Evolutionary conservation across 2,888 invertebrate genomes (phyloP), one percentile per base, ranked within the genome.

Genomic region (Ormyrus labotus): DNA sequence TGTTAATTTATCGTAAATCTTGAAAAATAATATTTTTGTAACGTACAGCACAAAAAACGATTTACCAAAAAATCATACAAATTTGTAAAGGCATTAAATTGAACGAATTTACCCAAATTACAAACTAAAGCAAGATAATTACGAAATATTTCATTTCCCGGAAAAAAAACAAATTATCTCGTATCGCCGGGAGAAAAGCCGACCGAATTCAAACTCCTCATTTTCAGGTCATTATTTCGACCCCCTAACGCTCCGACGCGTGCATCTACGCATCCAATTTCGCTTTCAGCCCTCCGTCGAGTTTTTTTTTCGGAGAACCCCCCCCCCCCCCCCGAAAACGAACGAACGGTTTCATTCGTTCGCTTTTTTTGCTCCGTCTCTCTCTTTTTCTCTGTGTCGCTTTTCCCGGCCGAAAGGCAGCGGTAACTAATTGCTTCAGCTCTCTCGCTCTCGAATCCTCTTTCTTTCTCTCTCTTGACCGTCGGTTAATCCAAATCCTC

Each of bases 341-440:
- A 19, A 19, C 19, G 19, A 19, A 19, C 19, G 19, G n/a, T 5
- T 63, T 64, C 51, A 51, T 67, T 47, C 53, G 11, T n/a, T 47
- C 60, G 11, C 63, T 19, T 61, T 72, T 72, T 55, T 72, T 19
- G 19, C 19, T 19, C 19, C 2, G 19, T 2, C 19, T 19, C 19
- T 19, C 19, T 19, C 1, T 1, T 19, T 19, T 19, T 19, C 19
- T 19, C 19, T 1, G 3, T 72, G 3, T 10, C n/a, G 47, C 11
- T 19, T 19, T 1, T 1, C 19, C 9, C 50, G 34, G 9, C 11
- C n/a, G 45, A 61, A 61, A 51, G 13, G 34, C 60, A 50, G 68
- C 45, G 65, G 13, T 75, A 74, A 80, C 64, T 80, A 80, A 80
- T 80, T 70, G 74, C 65, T 69, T 80, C 60, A 58, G 47, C 57